These are phyloP conservation scores for Mormyrops attenuatus DNA, from an alignment of 2,797 vertebrate species.

Conservation along the genomic window DNA sequence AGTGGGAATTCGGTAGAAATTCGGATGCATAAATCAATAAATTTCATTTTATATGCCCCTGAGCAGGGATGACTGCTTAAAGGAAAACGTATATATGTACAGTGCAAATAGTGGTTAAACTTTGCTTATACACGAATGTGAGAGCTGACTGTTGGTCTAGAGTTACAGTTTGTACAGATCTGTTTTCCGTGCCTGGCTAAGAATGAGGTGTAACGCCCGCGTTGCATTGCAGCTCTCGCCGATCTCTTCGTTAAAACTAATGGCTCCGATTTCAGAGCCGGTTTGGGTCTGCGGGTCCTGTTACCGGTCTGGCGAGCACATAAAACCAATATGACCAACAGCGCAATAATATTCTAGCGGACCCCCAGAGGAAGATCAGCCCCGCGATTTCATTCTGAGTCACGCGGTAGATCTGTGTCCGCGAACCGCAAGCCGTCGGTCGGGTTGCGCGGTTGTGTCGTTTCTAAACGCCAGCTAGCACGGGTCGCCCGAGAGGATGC, in stretches of 20 bases:
- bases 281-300: background rate
- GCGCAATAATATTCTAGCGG: conserved; percentile 17
- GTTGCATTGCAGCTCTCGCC: background rate
- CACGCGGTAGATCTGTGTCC: background rate
- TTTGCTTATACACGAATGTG: background rate
- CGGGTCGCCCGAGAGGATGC: background rate
- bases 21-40: background rate
- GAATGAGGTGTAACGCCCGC: background rate
- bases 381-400: background rate
- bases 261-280: background rate
- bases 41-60: background rate
- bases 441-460: background rate
- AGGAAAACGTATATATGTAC: background rate
- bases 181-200: background rate
- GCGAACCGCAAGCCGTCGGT: conserved; percentile 12
- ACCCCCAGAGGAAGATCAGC: background rate
- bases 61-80: background rate
- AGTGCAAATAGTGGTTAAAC: background rate
- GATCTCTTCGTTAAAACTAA: background rate
- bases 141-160: background rate
- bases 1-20: background rate
- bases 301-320: background rate
- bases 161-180: background rate
- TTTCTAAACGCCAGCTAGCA: background rate
- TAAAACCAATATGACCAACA: background rate